phyloP scores from a whole-genome alignment of 2,888 invertebrate genomes.

The Tinea pellionella region DNA sequence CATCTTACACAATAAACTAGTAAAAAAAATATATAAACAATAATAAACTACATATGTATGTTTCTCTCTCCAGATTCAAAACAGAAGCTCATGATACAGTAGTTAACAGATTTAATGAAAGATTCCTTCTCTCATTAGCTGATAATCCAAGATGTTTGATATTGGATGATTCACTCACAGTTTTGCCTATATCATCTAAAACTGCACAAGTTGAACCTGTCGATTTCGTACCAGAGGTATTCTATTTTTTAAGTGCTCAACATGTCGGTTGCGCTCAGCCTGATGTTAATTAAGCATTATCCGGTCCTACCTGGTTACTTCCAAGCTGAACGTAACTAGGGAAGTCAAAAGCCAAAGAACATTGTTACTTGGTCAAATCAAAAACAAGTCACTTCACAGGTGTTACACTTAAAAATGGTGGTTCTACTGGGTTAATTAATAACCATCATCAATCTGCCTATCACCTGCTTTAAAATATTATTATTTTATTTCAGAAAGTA shows the following conservation, averaged over 20 bases:
- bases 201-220: conserved; percentile 84
- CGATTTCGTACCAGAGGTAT: conserved; percentile 51
- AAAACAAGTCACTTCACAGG: too few species aligned
- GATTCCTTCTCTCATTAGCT: conserved; percentile 90
- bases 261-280: neutral
- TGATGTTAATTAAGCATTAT: neutral
- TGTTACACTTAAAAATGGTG: too few species aligned
- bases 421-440: too few species aligned
- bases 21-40: neutral
- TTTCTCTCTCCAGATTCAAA: conserved; percentile 73
- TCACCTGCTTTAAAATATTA: too few species aligned
- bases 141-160: conserved; percentile 90
- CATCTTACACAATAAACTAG: too few species aligned
- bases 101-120: conserved; percentile 95
- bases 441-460: too few species aligned
- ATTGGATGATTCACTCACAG: conserved; percentile 92
- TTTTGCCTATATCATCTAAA: conserved; percentile 92
- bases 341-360: too few species aligned
- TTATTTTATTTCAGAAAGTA: conserved; percentile 33
- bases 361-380: too few species aligned
- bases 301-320: too few species aligned
- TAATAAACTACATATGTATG: too few species aligned
- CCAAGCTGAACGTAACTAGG: too few species aligned
- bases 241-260: neutral
- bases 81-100: conserved; percentile 95